Evolutionary conservation across 2,888 invertebrate species (phyloP), one percentile per base, ranked within the genome.

Genomic region (Melieria picta): DNA sequence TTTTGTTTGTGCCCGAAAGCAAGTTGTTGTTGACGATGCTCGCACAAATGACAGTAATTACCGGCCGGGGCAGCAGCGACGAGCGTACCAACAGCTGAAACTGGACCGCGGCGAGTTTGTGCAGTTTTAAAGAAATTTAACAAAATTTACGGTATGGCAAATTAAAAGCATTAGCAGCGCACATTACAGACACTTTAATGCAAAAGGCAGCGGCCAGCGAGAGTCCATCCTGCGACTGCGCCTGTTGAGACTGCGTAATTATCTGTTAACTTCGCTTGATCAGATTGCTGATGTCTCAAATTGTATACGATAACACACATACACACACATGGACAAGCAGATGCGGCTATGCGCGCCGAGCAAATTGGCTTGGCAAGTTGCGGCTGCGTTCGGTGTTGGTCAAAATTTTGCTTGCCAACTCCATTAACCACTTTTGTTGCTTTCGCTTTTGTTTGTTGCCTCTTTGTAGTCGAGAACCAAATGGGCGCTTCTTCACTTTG

Each of bases 141-240:
- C 47, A 13, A 42, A 57, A 60, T 52, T 61, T 67, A 52, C 43
- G 61, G 30, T 61, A 52, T 67, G 30, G 11, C 55, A 70, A 65
- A 64, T 70, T 64, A 70, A 70, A 70, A 58, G 16, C 70, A 70
- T 65, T 70, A 70, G 65, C 64, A 61, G 67, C 77, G 74, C 82
- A 79, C 80, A 78, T 80, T 82, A 79, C 82, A 81, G 78, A 82
- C 83, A 81, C 84, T 81, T 83, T 79, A 82, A 84, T 79, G 77
- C 77, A 77, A 74, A 76, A 73, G 75, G 75, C 70, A 45, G 67
- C 71, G 69, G 45, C 42, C 43, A 50, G 62, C 45, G 16, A 48
- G 5, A 57, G 47, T 65, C 75, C 66, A 60, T 57, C 69, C 64
- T 58, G 74, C 69, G 58, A 63, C 65, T 65, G 13, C 48, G 58